phyloP scores from a whole-genome alignment of 2,113 vertebrate species.

The Eretmochelys imbricata region DNA sequence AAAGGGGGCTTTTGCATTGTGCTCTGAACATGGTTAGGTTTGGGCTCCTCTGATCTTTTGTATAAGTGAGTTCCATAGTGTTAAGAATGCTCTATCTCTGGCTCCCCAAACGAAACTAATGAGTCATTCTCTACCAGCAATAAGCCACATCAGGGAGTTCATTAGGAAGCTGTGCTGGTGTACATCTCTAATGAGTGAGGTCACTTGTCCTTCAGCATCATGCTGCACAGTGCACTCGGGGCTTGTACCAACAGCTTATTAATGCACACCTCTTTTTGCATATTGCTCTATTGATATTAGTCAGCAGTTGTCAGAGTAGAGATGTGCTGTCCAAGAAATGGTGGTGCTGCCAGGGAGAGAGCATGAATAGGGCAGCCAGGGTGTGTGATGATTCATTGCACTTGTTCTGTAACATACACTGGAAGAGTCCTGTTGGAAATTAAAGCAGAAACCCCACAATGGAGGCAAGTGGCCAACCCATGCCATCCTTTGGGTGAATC shows the following conservation, averaged over 20 bases:
- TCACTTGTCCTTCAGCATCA: conserved; percentile 21
- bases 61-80: conserved; percentile 16
- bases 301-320: conserved; percentile 16
- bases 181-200: neutral
- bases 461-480: neutral
- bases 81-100: neutral
- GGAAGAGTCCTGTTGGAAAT: conserved; percentile 13
- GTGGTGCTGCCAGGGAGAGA: neutral
- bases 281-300: conserved; percentile 47
- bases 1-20: neutral
- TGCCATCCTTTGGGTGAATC: neutral
- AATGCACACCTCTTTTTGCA: conserved; percentile 43
- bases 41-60: neutral
- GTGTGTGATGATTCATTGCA: neutral
- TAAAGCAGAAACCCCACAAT: neutral
- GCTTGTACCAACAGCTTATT: conserved; percentile 25
- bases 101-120: conserved; percentile 38
- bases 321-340: conserved; percentile 37
- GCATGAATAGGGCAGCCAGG: neutral
- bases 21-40: neutral
- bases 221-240: neutral
- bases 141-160: neutral
- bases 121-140: conserved; percentile 21
- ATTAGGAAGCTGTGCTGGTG: conserved; percentile 29
- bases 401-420: neutral